Percentiles rank a stretch among this genome's conserved stretches.
Evolutionary conservation across 1,140 invertebrate genomes (phyloP).

Genomic region (Coenobita brevimanus): DNA sequence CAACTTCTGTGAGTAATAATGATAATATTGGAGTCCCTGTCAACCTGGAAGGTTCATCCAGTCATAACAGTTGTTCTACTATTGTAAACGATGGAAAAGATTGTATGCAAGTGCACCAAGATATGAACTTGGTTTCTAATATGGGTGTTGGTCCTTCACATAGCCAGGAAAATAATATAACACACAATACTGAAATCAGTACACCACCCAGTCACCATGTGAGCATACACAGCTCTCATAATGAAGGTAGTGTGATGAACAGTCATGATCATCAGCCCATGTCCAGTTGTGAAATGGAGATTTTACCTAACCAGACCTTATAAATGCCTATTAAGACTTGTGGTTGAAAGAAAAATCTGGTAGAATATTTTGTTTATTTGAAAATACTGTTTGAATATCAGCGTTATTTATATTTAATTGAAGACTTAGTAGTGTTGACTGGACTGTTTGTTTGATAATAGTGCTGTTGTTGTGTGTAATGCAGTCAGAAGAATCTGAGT

Average conservation of each 20-base stretch:
- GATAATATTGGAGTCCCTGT: neutral
- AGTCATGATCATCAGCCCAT: neutral
- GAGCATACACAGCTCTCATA: neutral
- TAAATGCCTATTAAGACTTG: slow-evolving; percentile 12
- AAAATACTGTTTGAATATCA: no score
- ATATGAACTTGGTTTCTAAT: neutral
- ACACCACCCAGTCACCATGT: neutral
- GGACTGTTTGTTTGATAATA: no score
- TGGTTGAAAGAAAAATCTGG: slow-evolving; percentile 20
- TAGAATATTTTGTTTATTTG: no score
- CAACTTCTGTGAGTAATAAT: no score
- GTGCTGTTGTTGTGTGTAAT: no score
- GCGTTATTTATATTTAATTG: no score
- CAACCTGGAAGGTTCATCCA: neutral
- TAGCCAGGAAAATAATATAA: neutral
- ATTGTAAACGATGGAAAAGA: neutral
- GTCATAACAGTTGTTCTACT: neutral
- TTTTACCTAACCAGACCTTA: neutral
- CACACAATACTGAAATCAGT: neutral
- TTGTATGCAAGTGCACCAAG: neutral
- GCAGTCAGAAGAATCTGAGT: slow-evolving; percentile 44
- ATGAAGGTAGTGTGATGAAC: neutral
- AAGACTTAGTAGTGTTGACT: no score
- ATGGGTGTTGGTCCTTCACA: neutral
- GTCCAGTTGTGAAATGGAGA: slow-evolving; percentile 26